Evolutionary conservation across 2,113 vertebrate species (phyloP), one percentile per base, ranked within the genome.

Genomic region (Channa maculata): DNA sequence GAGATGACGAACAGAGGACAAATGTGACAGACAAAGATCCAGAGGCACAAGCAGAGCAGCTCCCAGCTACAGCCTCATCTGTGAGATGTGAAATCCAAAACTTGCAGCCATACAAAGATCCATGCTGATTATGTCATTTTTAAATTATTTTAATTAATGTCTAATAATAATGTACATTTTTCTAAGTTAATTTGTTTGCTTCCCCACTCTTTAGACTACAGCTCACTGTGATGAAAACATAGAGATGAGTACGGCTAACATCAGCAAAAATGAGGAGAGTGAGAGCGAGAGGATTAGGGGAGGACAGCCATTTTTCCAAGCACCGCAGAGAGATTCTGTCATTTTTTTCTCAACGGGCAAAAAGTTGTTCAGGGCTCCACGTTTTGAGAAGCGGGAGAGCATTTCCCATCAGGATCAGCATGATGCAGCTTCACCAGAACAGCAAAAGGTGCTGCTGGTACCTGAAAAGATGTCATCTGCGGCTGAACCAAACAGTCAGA

Each of bases 331-430:
- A 71, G 88, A 92, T 61, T 95, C 94, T 0, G 94, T 95, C 53
- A 95, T 95, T 48, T 89, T 94, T 68, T 94, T 94, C 73, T 93
- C 93, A 6, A 89, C 91, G 0, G 88, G 91, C 15, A 92, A 91
- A 88, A 89, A 85, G 53, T 50, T 90, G 12, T n/a, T 89, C 15
- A 77, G 84, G 76, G 85, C 64, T 1, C 68, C 74, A 0, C 61
- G 8, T 4, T 73, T 88, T 71, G 79, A 82, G 64, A 74, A 82
- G 36, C 68, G 37, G 13, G 67, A 66, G 1, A 48, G 8, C 3
- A 69, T 55, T 0, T 46, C n/a, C 12, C 11, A 38, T 34, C 51
- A 14, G 7, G 12, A 71, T 53, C 86, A 54, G 7, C 73, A 33
- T 3, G 53, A 14, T 14, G n/a, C 62, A 1, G 24, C 3, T 33